A percentile compares a stretch with the other conserved stretches of the same genome.
Evolutionary conservation across 1,140 invertebrate species (phyloP).

Genomic region (Mylabris phalerata): DNA sequence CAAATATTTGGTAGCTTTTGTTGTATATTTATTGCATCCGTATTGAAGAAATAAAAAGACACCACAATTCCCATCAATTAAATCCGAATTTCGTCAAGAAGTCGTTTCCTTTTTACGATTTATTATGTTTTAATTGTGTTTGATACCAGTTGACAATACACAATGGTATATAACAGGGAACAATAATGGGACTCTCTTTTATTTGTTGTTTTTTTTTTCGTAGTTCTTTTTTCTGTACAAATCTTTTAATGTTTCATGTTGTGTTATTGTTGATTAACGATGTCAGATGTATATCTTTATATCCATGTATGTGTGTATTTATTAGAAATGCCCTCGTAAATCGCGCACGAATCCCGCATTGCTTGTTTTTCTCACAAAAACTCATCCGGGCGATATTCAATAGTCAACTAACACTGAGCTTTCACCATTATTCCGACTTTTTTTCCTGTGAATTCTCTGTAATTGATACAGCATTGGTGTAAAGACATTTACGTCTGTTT

Average conservation of each 20-base stretch:
- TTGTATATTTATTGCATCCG: too few species aligned
- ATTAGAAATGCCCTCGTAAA: conserved; percentile 25
- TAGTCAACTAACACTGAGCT: too few species aligned
- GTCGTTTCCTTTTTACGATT: conserved; percentile 29
- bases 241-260: conserved; percentile 17
- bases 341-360: conserved; percentile 27
- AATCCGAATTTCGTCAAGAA: conserved; percentile 17
- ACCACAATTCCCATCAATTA: too few species aligned
- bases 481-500: too few species aligned
- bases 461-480: not conserved
- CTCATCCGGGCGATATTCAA: conserved; percentile 13
- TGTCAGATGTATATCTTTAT: conserved; percentile 15
- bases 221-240: not conserved
- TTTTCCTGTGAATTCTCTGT: not conserved
- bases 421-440: conserved; percentile 4
- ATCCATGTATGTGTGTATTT: too few species aligned
- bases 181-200: conserved; percentile 1
- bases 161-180: not conserved
- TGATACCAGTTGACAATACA: conserved; percentile 11
- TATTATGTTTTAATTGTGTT: conserved; percentile 30
- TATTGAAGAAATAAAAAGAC: too few species aligned
- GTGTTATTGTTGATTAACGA: conserved; percentile 23
- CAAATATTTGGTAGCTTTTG: too few species aligned
- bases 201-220: not conserved
- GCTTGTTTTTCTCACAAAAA: conserved; percentile 27